A percentile compares a stretch with the other conserved stretches of the same genome.
Conservation (phyloP, 2,113 vertebrate species). For the Rhodinocichla rosea region DNA sequence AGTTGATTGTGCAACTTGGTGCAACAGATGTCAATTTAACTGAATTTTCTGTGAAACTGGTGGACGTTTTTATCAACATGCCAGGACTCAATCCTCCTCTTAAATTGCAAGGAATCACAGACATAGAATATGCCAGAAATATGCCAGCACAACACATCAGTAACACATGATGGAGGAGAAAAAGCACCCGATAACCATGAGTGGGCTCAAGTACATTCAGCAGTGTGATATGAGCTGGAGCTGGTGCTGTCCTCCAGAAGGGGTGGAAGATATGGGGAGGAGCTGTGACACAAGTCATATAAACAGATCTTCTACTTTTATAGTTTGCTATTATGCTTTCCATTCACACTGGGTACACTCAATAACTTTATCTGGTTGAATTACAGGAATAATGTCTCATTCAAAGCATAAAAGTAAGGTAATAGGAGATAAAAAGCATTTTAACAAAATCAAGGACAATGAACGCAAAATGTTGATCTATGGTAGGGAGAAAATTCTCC, state of each 20-base stretch:
- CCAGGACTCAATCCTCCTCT: neutral
- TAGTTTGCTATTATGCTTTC: neutral
- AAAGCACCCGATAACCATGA: neutral
- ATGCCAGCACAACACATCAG: neutral
- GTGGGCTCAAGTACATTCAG: neutral
- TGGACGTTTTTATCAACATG: neutral
- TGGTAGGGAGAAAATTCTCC: neutral
- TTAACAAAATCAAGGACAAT: slow-evolving; percentile 23
- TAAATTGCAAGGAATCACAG: neutral
- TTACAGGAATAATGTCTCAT: slow-evolving; percentile 20
- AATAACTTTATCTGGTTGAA: neutral
- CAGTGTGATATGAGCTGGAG: neutral
- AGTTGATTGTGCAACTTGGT: neutral
- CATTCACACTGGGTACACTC: neutral
- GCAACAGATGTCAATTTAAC: neutral
- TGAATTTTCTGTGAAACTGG: neutral
- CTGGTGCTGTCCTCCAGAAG: neutral
- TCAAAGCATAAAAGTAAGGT: neutral
- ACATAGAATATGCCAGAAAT: neutral
- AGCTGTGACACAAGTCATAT: neutral
- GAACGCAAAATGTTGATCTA: neutral
- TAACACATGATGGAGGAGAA: neutral
- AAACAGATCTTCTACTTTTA: slow-evolving; percentile 17
- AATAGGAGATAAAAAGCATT: neutral
- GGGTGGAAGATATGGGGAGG: neutral